phyloP scores from a whole-genome alignment of 2,888 invertebrate species.

The Dryocosmus kuriphilus region DNA sequence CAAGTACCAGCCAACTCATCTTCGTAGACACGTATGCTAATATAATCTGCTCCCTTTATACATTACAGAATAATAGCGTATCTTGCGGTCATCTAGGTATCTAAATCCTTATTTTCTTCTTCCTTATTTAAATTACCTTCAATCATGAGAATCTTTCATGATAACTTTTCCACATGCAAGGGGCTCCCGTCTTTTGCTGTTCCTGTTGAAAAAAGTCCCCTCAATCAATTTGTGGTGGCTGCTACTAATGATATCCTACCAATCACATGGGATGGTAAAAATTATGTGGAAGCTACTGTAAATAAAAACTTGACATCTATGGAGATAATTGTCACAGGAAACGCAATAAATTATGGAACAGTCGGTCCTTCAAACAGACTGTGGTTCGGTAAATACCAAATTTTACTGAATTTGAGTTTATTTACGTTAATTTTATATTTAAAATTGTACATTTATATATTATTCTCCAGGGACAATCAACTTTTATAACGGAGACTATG shows the following conservation, averaged over 20 bases:
- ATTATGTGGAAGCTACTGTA: conserved; percentile 56
- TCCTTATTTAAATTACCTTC: neutral
- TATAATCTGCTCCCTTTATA: conserved; percentile 76
- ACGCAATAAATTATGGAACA: conserved; percentile 85
- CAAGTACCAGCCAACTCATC: conserved; percentile 79
- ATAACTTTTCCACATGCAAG: conserved; percentile 73
- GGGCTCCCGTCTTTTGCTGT: conserved; percentile 79
- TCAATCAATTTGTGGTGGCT: conserved; percentile 78
- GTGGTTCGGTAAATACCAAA: conserved; percentile 80
- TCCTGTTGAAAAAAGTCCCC: conserved; percentile 75
- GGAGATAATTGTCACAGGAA: conserved; percentile 77
- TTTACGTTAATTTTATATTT: neutral
- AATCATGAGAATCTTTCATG: neutral
- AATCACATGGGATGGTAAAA: conserved; percentile 73
- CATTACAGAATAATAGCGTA: conserved; percentile 77
- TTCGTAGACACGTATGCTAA: conserved; percentile 81
- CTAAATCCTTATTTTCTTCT: too few relatives aligned
- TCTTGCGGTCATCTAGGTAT: conserved; percentile 57
- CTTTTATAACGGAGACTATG: conserved; percentile 65
- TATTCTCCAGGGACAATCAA: conserved; percentile 69
- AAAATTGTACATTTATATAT: neutral
- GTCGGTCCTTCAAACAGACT: conserved; percentile 83
- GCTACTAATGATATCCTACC: conserved; percentile 68
- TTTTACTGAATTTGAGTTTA: neutral
- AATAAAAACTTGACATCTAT: conserved; percentile 74